Conservation (phyloP, 1,140 invertebrate genomes). For the Drosophila leontia region DNA sequence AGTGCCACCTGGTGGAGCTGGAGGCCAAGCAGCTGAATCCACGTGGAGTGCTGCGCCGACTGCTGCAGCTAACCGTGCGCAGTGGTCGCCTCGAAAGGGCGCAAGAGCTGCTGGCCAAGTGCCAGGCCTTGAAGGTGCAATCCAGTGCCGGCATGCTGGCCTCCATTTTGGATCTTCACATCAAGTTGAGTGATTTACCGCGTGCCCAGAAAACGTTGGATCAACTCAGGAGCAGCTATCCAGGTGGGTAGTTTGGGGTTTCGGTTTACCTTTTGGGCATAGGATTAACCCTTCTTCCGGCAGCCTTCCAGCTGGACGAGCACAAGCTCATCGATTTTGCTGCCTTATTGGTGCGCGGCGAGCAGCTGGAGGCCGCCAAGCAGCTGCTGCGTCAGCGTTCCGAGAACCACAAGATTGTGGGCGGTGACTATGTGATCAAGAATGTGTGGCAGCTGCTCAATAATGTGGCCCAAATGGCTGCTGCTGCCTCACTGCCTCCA, state of each 20-base stretch:
- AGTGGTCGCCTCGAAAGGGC: constrained; percentile 84
- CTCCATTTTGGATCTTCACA: constrained; percentile 84
- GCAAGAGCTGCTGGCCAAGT: constrained; percentile 80
- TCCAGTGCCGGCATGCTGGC: constrained; percentile 85
- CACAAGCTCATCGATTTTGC: constrained; percentile 86
- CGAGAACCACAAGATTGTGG: constrained; percentile 53
- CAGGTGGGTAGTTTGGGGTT: constrained; percentile 28
- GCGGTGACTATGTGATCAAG: constrained; percentile 63
- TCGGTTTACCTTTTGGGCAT: accelerated
- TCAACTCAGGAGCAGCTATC: constrained; percentile 65
- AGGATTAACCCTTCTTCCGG: background rate
- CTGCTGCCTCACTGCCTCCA: constrained; percentile 25
- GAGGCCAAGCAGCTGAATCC: constrained; percentile 85
- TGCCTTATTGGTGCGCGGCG: constrained; percentile 81
- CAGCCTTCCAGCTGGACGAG: constrained; percentile 85
- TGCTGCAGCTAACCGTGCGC: constrained; percentile 85
- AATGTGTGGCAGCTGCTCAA: constrained; percentile 85
- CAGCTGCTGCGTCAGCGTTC: constrained; percentile 71
- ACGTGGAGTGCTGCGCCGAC: constrained; percentile 84
- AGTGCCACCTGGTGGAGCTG: constrained; percentile 86
- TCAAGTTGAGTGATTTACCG: constrained; percentile 75
- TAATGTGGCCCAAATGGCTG: constrained; percentile 69
- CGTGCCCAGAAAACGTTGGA: constrained; percentile 77
- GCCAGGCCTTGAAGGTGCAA: constrained; percentile 77
- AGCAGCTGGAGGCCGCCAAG: constrained; percentile 84